Evolutionary conservation across 2,797 vertebrate genomes (phyloP), one percentile per base, ranked within the genome.

Genomic region (Mus minutoides): DNA sequence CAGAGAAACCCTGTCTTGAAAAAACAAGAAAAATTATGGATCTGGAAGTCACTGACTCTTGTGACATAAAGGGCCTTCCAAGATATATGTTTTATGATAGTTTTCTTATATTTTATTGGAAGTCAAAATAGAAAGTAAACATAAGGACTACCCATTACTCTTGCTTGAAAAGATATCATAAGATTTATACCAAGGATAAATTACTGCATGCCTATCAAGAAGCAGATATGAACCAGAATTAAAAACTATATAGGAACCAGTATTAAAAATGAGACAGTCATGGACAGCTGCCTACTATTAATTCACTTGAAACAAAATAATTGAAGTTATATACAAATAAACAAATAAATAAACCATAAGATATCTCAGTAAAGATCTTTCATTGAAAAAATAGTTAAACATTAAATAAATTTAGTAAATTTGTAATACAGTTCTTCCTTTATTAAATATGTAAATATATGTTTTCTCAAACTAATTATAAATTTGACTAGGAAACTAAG

Each of bases 71-170:
- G 76, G 12, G 58, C 29, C 67, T 79, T 94, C 58, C 71, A 76
- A 34, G 54, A 84, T 71, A 26, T 29, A 76, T 13, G 14, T 71
- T 95, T 92, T 90, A 62, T 2, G 56, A 29, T 93, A 86, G 60
- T 76, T 7, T 46, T 80, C 52, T 92, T 10, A 80, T 67, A 37
- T 84, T 92, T 94, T 85, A 76, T 31, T 92, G 24, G 34, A 96
- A 95, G 73, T 88, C n/a, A 76, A 16, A 84, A 40, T 64, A 92
- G 37, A 93, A 94, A 93, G 58, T 43, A 92, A n/a, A 58, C 69
- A 84, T 26, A 56, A 84, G 11, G 11, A 87, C 84, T 52, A 79
- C 29, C 49, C 60, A 69, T 88, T 80, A 3, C 17, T 76, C 49
- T 46, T 84, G 14, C 75, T 84, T 92, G 56, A 90, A 94, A 93